Evolutionary conservation across 2,888 invertebrate species (phyloP).

Genomic region (Lathronympha strigana): DNA sequence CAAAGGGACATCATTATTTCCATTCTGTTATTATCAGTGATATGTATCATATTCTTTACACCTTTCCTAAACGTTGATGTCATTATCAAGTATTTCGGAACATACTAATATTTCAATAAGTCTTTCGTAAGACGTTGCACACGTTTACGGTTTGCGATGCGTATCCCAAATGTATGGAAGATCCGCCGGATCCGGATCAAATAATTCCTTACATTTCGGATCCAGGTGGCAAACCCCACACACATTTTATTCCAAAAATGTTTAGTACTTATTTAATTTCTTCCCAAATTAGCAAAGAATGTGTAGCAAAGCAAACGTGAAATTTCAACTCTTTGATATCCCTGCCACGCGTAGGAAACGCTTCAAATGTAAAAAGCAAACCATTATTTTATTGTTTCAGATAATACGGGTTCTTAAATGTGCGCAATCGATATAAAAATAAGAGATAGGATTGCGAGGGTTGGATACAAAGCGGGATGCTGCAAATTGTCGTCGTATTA

Average conservation of each 20-base stretch:
- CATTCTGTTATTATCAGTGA: neutral
- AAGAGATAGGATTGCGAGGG: constrained; percentile 30
- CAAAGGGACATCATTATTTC: constrained; percentile 13
- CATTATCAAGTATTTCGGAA: neutral
- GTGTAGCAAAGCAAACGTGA: neutral
- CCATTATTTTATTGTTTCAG: constrained; percentile 10
- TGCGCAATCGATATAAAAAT: constrained; percentile 22
- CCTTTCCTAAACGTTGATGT: neutral
- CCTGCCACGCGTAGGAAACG: neutral
- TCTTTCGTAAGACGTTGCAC: no score
- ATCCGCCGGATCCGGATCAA: no score
- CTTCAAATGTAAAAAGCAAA: neutral
- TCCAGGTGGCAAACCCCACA: no score
- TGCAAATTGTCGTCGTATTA: constrained; percentile 77
- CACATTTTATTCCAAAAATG: no score
- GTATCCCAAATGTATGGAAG: no score
- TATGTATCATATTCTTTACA: neutral
- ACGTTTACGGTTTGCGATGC: no score
- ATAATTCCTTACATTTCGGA: no score
- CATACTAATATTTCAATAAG: neutral
- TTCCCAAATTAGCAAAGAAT: neutral
- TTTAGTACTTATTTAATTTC: no score
- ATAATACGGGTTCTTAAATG: constrained; percentile 10
- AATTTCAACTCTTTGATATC: no score
- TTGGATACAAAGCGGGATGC: constrained; percentile 56